Evolutionary conservation across 2,797 vertebrate genomes (phyloP).

Genomic region (Silurus aristotelis): DNA sequence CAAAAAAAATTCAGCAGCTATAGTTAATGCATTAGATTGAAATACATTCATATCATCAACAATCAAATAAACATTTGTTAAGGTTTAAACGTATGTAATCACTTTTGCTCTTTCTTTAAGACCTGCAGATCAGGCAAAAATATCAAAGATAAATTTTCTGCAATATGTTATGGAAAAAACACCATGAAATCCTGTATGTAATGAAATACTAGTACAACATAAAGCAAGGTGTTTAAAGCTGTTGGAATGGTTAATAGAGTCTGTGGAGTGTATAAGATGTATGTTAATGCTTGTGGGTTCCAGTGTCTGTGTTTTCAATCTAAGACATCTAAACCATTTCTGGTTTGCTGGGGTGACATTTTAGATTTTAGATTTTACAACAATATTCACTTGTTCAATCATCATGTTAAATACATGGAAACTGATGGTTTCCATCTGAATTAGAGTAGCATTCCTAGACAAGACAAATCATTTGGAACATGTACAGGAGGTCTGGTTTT

Average conservation of each 20-base stretch:
- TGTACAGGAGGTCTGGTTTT: background rate
- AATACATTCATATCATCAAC: background rate
- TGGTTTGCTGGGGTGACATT: background rate
- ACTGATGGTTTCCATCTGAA: no score
- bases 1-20: background rate
- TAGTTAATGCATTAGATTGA: constrained; percentile 15
- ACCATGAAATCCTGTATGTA: background rate
- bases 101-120: constrained; percentile 8
- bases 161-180: background rate
- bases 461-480: background rate
- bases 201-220: background rate
- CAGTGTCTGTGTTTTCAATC: background rate
- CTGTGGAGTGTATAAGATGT: background rate
- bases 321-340: background rate
- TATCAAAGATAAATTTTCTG: background rate
- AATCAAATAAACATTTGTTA: background rate
- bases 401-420: background rate
- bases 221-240: background rate
- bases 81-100: background rate
- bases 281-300: background rate
- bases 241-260: background rate
- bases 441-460: background rate
- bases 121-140: constrained; percentile 2
- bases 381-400: background rate
- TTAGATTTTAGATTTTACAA: background rate